A percentile compares a stretch with the other conserved stretches of the same genome.
These are phyloP conservation scores for Montipora cactus DNA, from an alignment of 64 coral and sea anemone genomes.

Conservation along the genomic window DNA sequence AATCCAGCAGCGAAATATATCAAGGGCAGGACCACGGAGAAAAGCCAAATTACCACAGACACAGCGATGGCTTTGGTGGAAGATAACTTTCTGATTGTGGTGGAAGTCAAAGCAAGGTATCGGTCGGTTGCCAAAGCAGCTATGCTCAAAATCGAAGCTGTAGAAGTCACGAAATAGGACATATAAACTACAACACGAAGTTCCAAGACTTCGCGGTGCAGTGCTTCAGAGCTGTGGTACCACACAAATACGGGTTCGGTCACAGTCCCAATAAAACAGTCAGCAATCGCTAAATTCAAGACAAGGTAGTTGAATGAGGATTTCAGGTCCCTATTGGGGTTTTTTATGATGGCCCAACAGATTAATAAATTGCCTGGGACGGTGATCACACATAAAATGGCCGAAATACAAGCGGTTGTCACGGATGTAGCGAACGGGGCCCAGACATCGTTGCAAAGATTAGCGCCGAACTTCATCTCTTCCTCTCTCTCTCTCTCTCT, in stretches of 20 bases:
- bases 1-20: slow-evolving; percentile 65
- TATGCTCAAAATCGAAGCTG: slow-evolving; percentile 84
- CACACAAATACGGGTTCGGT: slow-evolving; percentile 85
- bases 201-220: slow-evolving; percentile 43
- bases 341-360: slow-evolving; percentile 68
- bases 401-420: slow-evolving; percentile 65
- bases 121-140: slow-evolving; percentile 75
- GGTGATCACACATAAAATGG: slow-evolving; percentile 68
- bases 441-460: slow-evolving; percentile 56
- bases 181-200: slow-evolving; percentile 77
- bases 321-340: slow-evolving; percentile 79
- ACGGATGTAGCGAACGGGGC: slow-evolving; percentile 72
- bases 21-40: slow-evolving; percentile 35
- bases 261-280: slow-evolving; percentile 71
- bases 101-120: slow-evolving; percentile 54
- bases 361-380: slow-evolving; percentile 85
- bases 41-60: slow-evolving; percentile 60
- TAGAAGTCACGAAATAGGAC: slow-evolving; percentile 81
- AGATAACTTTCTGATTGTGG: slow-evolving; percentile 38
- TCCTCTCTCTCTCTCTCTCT: too few species aligned
- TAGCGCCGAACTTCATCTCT: slow-evolving; percentile 64
- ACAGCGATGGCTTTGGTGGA: neutral
- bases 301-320: slow-evolving; percentile 87
- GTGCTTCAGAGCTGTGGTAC: slow-evolving; percentile 79
- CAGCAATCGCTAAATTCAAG: slow-evolving; percentile 79